phyloP scores from a whole-genome alignment of 2,113 vertebrate species.

The Chrysemys picta region DNA sequence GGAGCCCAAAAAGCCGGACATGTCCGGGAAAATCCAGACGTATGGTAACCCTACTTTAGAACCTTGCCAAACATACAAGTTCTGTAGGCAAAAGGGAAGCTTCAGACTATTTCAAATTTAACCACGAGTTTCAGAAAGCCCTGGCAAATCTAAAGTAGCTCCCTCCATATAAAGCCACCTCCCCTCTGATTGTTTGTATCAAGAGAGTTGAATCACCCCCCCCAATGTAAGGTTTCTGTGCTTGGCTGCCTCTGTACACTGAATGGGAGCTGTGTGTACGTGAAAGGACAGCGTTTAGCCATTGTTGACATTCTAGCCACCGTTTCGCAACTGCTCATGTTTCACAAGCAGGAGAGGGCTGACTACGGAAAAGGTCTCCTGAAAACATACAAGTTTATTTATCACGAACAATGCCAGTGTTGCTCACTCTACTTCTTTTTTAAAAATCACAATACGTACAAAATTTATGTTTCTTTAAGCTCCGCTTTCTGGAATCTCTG shows the following conservation, averaged over 20 bases:
- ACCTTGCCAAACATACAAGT: neutral
- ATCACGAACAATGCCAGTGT: neutral
- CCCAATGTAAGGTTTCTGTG: neutral
- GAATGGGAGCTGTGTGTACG: neutral
- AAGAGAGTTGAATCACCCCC: neutral
- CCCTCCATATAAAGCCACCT: neutral
- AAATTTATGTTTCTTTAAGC: neutral
- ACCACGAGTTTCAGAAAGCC: neutral
- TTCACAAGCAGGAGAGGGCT: conserved; percentile 35
- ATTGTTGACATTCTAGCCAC: neutral
- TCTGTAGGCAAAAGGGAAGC: neutral
- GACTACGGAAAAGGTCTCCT: neutral
- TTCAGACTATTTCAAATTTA: neutral
- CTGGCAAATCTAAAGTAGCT: neutral
- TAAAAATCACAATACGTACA: neutral
- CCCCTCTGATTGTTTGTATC: neutral
- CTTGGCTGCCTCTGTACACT: neutral
- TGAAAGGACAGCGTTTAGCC: neutral
- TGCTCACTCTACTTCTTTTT: neutral
- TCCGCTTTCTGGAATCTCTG: neutral
- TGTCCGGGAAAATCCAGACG: too few species aligned
- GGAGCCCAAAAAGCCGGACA: too few species aligned
- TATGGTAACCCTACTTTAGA: too few species aligned
- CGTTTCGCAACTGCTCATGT: neutral
- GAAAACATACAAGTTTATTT: neutral